phyloP scores from a whole-genome alignment of 2,797 vertebrate species.

The Smutsia gigantea region DNA sequence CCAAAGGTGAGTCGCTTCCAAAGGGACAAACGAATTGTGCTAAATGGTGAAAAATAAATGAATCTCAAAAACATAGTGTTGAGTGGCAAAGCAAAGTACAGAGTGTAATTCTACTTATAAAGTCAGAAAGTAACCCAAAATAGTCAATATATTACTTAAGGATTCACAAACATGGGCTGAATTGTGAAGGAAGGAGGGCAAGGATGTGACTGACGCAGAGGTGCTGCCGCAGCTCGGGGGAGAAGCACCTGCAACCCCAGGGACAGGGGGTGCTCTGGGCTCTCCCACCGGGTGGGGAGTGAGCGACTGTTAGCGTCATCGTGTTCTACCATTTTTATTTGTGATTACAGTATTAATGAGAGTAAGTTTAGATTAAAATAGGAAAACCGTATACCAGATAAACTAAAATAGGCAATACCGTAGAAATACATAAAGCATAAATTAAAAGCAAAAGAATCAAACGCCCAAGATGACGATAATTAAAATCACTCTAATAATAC shows the following conservation, averaged over 20 bases:
- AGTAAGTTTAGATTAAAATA: background rate
- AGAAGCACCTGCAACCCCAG: accelerated
- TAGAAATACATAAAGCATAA: background rate
- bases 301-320: background rate
- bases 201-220: too few species aligned
- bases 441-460: background rate
- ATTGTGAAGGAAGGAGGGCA: background rate
- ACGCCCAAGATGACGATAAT: background rate
- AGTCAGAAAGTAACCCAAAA: background rate
- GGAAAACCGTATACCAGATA: background rate
- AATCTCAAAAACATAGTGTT: background rate
- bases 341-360: background rate
- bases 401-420: background rate
- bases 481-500: background rate
- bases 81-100: background rate
- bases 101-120: background rate
- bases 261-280: accelerated
- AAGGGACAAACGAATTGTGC: background rate
- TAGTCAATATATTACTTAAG: background rate
- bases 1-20: too few species aligned
- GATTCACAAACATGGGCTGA: too few species aligned
- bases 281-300: background rate
- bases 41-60: background rate
- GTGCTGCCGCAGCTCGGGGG: accelerated
- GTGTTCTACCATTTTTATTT: background rate